phyloP scores from a whole-genome alignment of 2,113 vertebrate genomes.

The Promerops cafer region DNA sequence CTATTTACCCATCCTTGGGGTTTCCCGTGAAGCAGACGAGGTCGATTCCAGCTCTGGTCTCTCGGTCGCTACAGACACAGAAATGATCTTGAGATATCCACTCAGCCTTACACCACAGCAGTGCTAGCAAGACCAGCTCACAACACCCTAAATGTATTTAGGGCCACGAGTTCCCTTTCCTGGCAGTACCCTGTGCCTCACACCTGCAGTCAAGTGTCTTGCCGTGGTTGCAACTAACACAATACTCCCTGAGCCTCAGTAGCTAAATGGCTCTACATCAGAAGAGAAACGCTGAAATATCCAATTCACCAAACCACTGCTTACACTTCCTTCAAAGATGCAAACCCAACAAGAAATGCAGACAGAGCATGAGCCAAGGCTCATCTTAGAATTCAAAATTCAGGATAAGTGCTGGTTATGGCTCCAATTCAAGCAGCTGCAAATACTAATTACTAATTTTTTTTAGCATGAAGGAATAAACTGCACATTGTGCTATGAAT shows the following conservation, averaged over 20 bases:
- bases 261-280: background rate
- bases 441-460: background rate
- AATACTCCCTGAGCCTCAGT: background rate
- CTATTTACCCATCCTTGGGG: too few species aligned
- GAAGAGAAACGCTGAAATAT: too few species aligned
- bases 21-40: too few species aligned
- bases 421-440: background rate
- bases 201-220: rapidly evolving
- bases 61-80: too few species aligned
- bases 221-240: rapidly evolving
- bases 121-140: too few species aligned
- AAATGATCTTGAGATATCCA: too few species aligned
- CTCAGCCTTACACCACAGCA: too few species aligned
- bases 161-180: background rate
- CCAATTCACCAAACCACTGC: too few species aligned
- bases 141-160: background rate
- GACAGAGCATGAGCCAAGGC: background rate
- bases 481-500: background rate
- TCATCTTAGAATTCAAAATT: background rate
- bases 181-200: background rate
- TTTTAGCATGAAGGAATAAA: background rate
- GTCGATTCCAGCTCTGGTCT: too few species aligned
- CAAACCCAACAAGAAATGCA: background rate
- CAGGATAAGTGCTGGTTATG: background rate
- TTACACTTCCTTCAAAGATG: background rate